phyloP scores from a whole-genome alignment of 2,888 invertebrate genomes.

The Incurvaria masculella region DNA sequence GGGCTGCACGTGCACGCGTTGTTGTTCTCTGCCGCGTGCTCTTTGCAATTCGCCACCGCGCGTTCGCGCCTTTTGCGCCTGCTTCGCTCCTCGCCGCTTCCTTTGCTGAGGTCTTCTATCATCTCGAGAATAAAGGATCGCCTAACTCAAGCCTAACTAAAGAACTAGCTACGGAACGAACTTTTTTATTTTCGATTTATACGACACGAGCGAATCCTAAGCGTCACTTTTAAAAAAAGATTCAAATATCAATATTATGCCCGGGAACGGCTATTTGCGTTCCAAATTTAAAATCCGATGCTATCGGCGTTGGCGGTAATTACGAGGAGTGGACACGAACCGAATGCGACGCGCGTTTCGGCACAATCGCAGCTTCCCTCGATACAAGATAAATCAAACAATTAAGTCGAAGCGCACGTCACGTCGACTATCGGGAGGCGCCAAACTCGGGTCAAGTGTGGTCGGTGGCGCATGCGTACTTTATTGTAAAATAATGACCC shows the following conservation, averaged over 20 bases:
- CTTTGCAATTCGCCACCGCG: background rate
- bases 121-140: no score
- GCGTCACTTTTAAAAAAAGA: background rate
- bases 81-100: background rate
- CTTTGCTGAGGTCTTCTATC: background rate
- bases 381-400: background rate
- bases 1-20: background rate
- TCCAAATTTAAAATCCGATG: background rate
- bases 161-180: conserved; percentile 12
- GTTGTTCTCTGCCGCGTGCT: background rate
- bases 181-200: conserved; percentile 15
- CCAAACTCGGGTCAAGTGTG: background rate
- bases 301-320: background rate
- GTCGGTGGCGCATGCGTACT: background rate
- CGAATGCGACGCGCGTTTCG: background rate
- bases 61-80: background rate
- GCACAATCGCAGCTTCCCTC: background rate
- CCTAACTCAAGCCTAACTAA: no score
- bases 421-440: background rate
- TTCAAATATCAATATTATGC: background rate
- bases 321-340: background rate
- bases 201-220: conserved; percentile 6
- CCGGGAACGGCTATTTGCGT: conserved; percentile 7
- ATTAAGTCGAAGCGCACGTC: background rate
- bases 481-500: background rate